Conservation (phyloP, 2,113 vertebrate species). For the Procapra przewalskii region DNA sequence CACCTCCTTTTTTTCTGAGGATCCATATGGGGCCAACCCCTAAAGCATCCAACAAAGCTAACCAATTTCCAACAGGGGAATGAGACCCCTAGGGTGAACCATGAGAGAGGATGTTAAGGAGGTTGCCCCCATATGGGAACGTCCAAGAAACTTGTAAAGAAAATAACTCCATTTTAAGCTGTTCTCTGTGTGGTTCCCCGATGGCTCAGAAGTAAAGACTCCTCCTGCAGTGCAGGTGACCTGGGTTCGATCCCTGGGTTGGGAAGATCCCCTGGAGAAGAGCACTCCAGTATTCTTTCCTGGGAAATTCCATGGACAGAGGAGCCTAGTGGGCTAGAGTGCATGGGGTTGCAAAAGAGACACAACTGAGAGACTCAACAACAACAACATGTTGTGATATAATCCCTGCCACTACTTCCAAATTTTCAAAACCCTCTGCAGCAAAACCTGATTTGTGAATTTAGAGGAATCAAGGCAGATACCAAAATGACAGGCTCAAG, state of each 20-base stretch:
- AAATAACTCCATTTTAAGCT: constrained; percentile 21
- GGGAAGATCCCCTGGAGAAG: not conserved
- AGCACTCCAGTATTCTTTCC: not conserved
- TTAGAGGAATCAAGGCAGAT: constrained; percentile 10
- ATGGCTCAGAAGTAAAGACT: not conserved
- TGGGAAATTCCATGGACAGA: not conserved
- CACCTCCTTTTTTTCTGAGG: constrained; percentile 6
- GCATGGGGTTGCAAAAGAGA: not conserved
- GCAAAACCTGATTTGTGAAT: not conserved
- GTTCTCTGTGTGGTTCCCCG: not conserved
- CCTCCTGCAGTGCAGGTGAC: not conserved
- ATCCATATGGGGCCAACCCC: not conserved
- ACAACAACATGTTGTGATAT: not conserved
- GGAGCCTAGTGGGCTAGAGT: not conserved
- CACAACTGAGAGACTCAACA: not conserved
- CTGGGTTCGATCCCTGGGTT: not conserved
- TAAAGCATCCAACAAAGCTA: not conserved
- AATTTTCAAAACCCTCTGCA: constrained; percentile 26
- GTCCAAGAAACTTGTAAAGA: not conserved
- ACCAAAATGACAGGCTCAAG: constrained; percentile 22
- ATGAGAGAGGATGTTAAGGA: not conserved
- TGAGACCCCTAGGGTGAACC: not conserved
- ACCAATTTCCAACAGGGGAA: not conserved
- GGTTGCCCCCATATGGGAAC: not conserved
- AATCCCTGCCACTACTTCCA: not conserved